phyloP scores from a whole-genome alignment of 2,797 vertebrate species.

The Pangasius larnaudii region DNA sequence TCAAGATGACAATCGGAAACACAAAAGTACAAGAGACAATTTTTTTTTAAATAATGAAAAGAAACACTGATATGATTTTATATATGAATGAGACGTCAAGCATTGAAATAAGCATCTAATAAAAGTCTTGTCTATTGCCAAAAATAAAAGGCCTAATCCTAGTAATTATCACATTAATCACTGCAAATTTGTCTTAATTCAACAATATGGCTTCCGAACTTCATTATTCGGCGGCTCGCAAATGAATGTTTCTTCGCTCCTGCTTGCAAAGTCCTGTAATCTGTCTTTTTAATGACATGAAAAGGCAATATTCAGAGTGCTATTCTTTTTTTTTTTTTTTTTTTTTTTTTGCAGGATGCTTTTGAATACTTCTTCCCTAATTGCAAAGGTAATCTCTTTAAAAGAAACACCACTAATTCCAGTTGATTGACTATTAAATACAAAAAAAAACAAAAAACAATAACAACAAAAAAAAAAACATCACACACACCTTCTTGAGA shows the following conservation, averaged over 20 bases:
- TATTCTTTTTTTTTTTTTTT: neutral
- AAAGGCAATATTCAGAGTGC: neutral
- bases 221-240: neutral
- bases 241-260: neutral
- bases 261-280: neutral
- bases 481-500: neutral
- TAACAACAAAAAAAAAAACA: neutral
- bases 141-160: neutral
- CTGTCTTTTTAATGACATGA: conserved; percentile 8
- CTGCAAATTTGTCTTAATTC: neutral
- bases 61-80: neutral
- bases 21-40: neutral
- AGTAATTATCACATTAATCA: conserved; percentile 1
- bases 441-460: neutral
- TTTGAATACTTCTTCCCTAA: neutral
- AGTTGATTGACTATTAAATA: neutral
- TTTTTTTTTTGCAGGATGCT: neutral
- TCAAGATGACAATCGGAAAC: neutral
- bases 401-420: neutral
- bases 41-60: neutral
- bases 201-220: neutral
- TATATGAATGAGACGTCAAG: neutral
- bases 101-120: neutral
- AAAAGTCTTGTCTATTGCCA: neutral
- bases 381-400: conserved; percentile 5